A percentile compares a stretch with the other conserved stretches of the same genome.
These are phyloP conservation scores for Aporrectodea caliginosa DNA, from an alignment of 1,140 invertebrate species.

Conservation along the genomic window DNA sequence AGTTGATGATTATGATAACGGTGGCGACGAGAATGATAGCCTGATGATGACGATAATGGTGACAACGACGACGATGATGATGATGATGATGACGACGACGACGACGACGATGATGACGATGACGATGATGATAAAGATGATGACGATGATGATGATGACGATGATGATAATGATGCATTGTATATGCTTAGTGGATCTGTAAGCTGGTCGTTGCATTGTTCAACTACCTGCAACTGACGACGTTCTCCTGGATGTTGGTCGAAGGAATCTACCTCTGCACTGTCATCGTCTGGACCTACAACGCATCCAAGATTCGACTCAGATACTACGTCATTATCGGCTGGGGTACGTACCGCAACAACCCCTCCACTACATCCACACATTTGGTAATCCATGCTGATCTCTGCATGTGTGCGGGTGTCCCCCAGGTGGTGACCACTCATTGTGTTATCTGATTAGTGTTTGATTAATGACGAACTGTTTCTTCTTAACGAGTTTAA, in stretches of 20 bases:
- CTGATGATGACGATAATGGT: no score
- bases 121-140: neutral
- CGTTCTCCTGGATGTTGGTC: constrained; percentile 98
- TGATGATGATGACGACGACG: neutral
- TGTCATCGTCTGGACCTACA: constrained; percentile 72
- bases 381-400: no score
- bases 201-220: constrained; percentile 61
- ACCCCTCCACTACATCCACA: no score
- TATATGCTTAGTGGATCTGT: constrained; percentile 46
- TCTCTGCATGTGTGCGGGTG: no score
- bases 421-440: no score
- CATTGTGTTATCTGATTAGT: no score
- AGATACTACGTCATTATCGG: constrained; percentile 81
- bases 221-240: constrained; percentile 86
- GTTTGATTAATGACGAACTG: no score
- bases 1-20: neutral
- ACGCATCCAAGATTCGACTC: constrained; percentile 79
- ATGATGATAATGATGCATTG: neutral
- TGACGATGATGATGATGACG: neutral
- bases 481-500: no score
- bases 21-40: neutral
- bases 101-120: neutral
- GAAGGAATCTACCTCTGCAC: constrained; percentile 92
- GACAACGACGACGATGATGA: neutral
- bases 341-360: no score